Conservation (phyloP, 2,888 invertebrate genomes). For the Microdon myrmicae region DNA sequence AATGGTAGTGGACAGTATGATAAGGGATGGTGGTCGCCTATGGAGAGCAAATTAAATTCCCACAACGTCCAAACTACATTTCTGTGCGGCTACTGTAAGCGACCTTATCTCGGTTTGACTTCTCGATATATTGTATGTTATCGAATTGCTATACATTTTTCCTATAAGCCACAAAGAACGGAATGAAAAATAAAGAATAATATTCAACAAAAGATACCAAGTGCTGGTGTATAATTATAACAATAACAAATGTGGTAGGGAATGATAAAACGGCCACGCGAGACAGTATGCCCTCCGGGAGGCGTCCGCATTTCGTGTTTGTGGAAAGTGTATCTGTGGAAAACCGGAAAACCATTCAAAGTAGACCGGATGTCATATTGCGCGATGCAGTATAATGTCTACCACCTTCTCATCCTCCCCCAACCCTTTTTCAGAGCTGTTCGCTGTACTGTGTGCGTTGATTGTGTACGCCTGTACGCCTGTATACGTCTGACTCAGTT, state of each 20-base stretch:
- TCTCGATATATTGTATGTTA: slow-evolving; percentile 48
- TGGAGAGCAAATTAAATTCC: too few species aligned
- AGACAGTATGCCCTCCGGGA: too few species aligned
- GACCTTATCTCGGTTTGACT: slow-evolving; percentile 33
- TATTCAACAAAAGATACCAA: slow-evolving; percentile 1
- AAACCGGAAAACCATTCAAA: slow-evolving; percentile 52
- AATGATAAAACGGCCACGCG: slow-evolving; percentile 39
- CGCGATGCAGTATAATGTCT: too few species aligned
- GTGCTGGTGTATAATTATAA: slow-evolving; percentile 40
- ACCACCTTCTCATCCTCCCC: too few species aligned
- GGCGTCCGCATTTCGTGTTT: too few species aligned
- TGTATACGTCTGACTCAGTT: slow-evolving; percentile 18
- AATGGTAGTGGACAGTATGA: too few species aligned
- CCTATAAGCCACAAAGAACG: slow-evolving; percentile 9
- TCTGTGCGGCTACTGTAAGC: too few species aligned
- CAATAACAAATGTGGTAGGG: slow-evolving; percentile 35
- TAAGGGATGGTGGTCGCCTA: too few species aligned
- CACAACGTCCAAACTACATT: too few species aligned
- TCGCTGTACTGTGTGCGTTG: too few species aligned
- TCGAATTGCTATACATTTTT: slow-evolving; percentile 47
- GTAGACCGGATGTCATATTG: slow-evolving; percentile 48
- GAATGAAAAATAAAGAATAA: slow-evolving; percentile 11
- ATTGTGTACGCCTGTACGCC: slow-evolving; percentile 7
- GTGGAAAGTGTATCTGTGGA: slow-evolving; percentile 19
- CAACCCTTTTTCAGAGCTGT: too few species aligned